A percentile compares a stretch with the other conserved stretches of the same genome.
These are phyloP conservation scores for Atherinomorus stipes DNA, from an alignment of 2,113 vertebrate species.

Conservation along the genomic window DNA sequence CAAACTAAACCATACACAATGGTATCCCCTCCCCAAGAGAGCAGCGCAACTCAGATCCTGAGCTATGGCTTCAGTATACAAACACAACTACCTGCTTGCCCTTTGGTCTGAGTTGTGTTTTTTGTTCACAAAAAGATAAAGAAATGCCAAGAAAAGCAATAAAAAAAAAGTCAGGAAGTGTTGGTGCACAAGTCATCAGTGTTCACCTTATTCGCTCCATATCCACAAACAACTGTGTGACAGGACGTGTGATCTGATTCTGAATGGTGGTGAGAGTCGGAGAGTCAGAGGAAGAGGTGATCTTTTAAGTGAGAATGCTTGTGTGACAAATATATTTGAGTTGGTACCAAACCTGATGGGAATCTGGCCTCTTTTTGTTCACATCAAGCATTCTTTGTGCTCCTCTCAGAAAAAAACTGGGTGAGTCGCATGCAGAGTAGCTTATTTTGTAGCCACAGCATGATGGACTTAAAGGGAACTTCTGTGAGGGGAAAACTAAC, in stretches of 20 bases:
- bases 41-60: neutral
- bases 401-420: conserved; percentile 12
- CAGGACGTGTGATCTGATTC: conserved; percentile 72
- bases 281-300: conserved; percentile 38
- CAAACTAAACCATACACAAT: conserved; percentile 60
- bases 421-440: conserved; percentile 28
- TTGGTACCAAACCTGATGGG: conserved; percentile 11
- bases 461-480: conserved; percentile 15
- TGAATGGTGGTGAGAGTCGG: conserved; percentile 24
- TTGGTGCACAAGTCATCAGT: neutral
- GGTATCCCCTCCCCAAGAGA: conserved; percentile 15
- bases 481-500: conserved; percentile 19
- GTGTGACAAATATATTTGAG: neutral
- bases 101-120: conserved; percentile 15
- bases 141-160: neutral
- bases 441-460: conserved; percentile 45
- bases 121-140: conserved; percentile 15
- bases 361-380: conserved; percentile 26
- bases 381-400: conserved; percentile 26
- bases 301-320: conserved; percentile 27
- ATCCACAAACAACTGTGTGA: conserved; percentile 30
- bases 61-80: neutral
- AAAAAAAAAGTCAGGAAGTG: conserved; percentile 30
- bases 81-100: conserved; percentile 7
- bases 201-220: conserved; percentile 10